phyloP scores from a whole-genome alignment of 2,888 invertebrate genomes.

The Melanophora roralis region DNA sequence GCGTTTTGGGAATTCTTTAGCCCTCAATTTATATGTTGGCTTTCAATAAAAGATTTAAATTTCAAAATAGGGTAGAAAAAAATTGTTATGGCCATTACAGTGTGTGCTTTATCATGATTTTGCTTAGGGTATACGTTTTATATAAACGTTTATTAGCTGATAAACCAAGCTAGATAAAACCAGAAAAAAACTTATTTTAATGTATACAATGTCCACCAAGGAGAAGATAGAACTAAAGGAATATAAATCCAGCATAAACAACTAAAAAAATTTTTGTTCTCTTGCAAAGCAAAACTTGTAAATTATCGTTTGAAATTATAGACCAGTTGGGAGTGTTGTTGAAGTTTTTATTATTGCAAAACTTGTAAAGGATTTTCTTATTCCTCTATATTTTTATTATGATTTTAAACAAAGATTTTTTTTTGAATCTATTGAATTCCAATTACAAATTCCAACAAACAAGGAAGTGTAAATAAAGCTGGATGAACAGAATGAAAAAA shows the following conservation, averaged over 20 bases:
- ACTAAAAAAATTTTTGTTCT: no score
- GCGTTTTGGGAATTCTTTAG: no score
- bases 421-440: neutral
- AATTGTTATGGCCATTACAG: neutral
- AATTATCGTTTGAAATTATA: constrained; percentile 43
- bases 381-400: constrained; percentile 41
- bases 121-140: constrained; percentile 51
- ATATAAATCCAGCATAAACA: neutral
- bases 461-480: constrained; percentile 54
- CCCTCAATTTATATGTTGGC: no score
- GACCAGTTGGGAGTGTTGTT: constrained; percentile 58
- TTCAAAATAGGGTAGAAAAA: neutral
- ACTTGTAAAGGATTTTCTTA: constrained; percentile 28
- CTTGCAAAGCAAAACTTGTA: constrained; percentile 1
- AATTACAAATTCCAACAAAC: constrained; percentile 15
- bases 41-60: neutral
- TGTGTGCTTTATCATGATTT: constrained; percentile 51
- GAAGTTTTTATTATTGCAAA: constrained; percentile 52
- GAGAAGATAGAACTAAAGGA: neutral
- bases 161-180: constrained; percentile 58
- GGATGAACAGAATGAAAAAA: constrained; percentile 44
- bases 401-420: constrained; percentile 38
- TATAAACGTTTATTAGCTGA: constrained; percentile 60
- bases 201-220: neutral
- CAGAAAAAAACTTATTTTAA: constrained; percentile 25